Evolutionary conservation across 2,797 vertebrate species (phyloP).

Genomic region (Chloroceryle amazona): DNA sequence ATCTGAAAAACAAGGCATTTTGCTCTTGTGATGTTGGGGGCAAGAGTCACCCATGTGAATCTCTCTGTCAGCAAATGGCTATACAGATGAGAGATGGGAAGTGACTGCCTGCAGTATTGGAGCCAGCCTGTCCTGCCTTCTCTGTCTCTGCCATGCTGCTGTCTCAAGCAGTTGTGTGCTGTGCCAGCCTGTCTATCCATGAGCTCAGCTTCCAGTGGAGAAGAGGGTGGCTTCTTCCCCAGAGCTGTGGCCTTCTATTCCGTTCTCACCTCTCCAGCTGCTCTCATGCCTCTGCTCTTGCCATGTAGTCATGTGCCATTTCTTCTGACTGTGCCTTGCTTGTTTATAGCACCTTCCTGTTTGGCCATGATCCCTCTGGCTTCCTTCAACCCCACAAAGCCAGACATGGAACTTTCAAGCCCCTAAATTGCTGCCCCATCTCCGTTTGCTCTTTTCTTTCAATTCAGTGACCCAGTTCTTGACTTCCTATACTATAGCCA

Average conservation of each 20-base stretch:
- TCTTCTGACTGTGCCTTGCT: fast-evolving
- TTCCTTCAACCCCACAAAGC: background rate
- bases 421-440: background rate
- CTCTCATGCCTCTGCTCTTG: background rate
- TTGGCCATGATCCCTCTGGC: fast-evolving
- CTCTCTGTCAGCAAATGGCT: background rate
- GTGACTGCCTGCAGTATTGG: background rate
- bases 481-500: background rate
- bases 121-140: background rate
- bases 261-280: background rate
- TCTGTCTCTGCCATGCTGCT: fast-evolving
- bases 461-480: fast-evolving
- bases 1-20: background rate
- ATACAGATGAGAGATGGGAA: background rate
- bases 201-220: background rate
- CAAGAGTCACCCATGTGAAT: background rate
- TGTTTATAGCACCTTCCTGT: background rate
- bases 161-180: fast-evolving
- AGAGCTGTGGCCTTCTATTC: background rate
- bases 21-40: background rate
- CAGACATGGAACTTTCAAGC: background rate
- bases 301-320: fast-evolving
- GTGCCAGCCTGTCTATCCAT: background rate
- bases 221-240: fast-evolving
- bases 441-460: background rate